Conservation (phyloP, 2,113 vertebrate species). For the Aplodontia rufa region DNA sequence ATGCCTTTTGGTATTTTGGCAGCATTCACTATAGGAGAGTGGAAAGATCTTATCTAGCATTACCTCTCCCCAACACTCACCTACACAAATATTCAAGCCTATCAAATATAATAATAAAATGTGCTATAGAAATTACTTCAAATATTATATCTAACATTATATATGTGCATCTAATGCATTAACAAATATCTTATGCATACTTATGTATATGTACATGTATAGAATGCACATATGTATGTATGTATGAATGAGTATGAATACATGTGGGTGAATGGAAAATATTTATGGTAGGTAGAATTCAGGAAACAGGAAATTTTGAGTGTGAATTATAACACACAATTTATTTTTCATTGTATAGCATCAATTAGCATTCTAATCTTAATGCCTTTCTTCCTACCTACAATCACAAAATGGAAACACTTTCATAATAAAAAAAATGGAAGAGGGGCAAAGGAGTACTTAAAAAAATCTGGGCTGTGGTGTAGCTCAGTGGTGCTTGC, state of each 20-base stretch:
- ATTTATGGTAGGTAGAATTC: neutral
- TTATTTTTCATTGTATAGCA: constrained; percentile 7
- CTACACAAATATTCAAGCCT: neutral
- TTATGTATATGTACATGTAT: neutral
- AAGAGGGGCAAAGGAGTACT: neutral
- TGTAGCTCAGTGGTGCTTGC: neutral
- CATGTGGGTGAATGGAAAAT: neutral
- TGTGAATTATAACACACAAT: neutral
- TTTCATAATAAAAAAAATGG: neutral
- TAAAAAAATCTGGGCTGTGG: too few relatives aligned
- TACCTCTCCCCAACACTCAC: neutral
- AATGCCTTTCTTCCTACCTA: neutral
- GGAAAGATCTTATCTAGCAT: neutral
- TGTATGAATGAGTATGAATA: neutral
- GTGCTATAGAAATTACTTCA: neutral
- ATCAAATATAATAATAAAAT: neutral
- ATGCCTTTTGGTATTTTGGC: neutral
- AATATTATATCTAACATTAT: neutral
- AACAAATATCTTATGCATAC: neutral
- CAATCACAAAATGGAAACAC: neutral
- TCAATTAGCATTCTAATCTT: neutral
- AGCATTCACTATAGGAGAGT: neutral
- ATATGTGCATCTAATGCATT: neutral
- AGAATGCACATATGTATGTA: neutral
- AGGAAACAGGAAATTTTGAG: neutral